Evolutionary conservation across 2,797 vertebrate genomes (phyloP).

Genomic region (Neopelma chrysocephalum): DNA sequence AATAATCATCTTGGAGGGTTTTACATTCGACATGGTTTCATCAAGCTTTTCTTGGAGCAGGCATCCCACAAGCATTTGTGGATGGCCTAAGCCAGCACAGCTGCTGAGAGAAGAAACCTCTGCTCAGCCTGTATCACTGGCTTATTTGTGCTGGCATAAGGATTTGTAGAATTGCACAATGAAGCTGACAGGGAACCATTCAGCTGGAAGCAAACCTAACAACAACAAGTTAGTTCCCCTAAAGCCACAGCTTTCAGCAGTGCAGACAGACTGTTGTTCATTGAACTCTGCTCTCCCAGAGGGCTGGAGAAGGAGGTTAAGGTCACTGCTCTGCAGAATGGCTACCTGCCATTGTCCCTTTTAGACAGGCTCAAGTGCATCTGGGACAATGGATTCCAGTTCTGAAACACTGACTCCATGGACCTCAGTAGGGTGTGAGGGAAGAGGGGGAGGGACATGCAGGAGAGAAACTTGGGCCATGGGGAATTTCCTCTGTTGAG

Average conservation of each 20-base stretch:
- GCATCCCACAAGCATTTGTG: not conserved
- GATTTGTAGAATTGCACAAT: conserved; percentile 40
- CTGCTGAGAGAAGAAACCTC: conserved; percentile 2
- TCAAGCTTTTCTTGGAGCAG: not conserved
- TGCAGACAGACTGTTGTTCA: not conserved
- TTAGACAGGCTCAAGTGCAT: not conserved
- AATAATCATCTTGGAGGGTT: not conserved
- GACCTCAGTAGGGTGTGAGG: not conserved
- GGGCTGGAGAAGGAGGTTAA: conserved; percentile 5
- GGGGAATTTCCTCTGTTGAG: not conserved
- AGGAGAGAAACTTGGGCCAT: not conserved
- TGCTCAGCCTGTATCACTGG: not conserved
- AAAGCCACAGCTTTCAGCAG: conserved; percentile 16
- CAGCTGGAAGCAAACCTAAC: conserved; percentile 41
- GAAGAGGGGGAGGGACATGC: fast-evolving
- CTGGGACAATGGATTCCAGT: not conserved
- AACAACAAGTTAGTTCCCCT: conserved; percentile 9
- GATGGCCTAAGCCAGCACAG: not conserved
- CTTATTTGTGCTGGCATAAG: conserved; percentile 29
- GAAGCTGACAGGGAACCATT: not conserved
- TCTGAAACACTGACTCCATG: not conserved
- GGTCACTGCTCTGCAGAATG: not conserved
- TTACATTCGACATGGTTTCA: not conserved
- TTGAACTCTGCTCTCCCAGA: not conserved
- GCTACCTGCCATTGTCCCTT: not conserved